A percentile compares a stretch with the other conserved stretches of the same genome.
phyloP scores from a whole-genome alignment of 2,113 vertebrate species.

The Tachysurus vachellii region DNA sequence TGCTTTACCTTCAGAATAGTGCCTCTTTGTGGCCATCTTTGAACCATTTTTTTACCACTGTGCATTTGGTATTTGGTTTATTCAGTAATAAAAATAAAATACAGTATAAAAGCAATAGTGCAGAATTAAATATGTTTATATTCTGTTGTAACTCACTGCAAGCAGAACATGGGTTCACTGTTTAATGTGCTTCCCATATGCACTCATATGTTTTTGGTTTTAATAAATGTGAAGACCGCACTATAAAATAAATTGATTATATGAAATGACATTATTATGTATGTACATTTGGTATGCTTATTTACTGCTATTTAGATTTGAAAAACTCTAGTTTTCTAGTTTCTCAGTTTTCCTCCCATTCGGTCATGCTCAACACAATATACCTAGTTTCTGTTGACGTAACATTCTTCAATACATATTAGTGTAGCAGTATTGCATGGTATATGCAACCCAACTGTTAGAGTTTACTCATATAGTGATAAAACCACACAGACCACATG shows the following conservation, averaged over 20 bases:
- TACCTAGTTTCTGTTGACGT: neutral
- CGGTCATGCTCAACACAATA: neutral
- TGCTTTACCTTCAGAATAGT: constrained; percentile 57
- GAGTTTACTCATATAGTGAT: neutral
- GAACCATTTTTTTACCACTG: neutral
- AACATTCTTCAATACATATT: neutral
- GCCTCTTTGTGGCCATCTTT: constrained; percentile 49
- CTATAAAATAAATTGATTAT: neutral
- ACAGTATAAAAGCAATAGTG: neutral
- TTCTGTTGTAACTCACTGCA: neutral
- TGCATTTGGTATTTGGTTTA: neutral
- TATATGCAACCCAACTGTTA: neutral
- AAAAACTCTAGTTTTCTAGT: neutral
- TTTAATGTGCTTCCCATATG: neutral
- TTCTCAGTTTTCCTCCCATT: neutral
- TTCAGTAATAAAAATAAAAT: neutral
- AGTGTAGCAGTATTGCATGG: neutral
- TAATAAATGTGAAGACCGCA: neutral
- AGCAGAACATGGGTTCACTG: neutral
- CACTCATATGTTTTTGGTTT: neutral
- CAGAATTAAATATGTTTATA: neutral
- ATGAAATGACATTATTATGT: neutral
- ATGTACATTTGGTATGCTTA: neutral
- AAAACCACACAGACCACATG: constrained; percentile 3
- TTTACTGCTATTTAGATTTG: neutral